These are phyloP conservation scores for Spheniscus humboldti DNA, from an alignment of 2,797 vertebrate genomes.

Conservation along the genomic window DNA sequence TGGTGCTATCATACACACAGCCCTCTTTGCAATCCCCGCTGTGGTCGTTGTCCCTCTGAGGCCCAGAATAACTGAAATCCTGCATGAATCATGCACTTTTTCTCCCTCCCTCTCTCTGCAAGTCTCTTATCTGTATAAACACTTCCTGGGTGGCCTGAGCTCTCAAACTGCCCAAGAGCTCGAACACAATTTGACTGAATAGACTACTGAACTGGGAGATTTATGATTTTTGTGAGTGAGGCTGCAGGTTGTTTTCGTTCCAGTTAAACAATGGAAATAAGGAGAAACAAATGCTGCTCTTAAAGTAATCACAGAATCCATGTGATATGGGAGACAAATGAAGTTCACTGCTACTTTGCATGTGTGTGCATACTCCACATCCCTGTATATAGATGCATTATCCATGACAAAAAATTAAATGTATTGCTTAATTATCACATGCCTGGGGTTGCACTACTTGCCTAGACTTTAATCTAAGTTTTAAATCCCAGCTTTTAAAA, in stretches of 20 bases:
- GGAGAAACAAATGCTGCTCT: conserved; percentile 27
- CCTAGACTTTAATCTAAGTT: background rate
- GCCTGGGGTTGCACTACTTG: background rate
- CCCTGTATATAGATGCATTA: background rate
- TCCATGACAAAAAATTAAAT: background rate
- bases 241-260: conserved; percentile 50
- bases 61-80: background rate
- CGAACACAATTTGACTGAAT: background rate
- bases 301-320: background rate
- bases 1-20: background rate
- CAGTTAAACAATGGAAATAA: conserved; percentile 53
- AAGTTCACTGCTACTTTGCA: background rate
- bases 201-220: conserved; percentile 22
- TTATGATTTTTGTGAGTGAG: conserved; percentile 38
- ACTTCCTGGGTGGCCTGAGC: conserved; percentile 45
- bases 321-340: background rate
- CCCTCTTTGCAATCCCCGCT: fast-evolving
- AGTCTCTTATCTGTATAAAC: conserved; percentile 48
- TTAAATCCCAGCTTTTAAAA: background rate
- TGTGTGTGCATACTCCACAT: background rate
- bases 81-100: background rate
- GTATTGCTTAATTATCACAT: background rate
- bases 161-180: conserved; percentile 42
- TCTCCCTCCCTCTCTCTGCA: background rate
- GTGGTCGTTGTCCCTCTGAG: background rate